Base-by-base conservation (phyloP, 2,797 vertebrate genomes). In the Microctenopoma steveboyesi region DNA sequence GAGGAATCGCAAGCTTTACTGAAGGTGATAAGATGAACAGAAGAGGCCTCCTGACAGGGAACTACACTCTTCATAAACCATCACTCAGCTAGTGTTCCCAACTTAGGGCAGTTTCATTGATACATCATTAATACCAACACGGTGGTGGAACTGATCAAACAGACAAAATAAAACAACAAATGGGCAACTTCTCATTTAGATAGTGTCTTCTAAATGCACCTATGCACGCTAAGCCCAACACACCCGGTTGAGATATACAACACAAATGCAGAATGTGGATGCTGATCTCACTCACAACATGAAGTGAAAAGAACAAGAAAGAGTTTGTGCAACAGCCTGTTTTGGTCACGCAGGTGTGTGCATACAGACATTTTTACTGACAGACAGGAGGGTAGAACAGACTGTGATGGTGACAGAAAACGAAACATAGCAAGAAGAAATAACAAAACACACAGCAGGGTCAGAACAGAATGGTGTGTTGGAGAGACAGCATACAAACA, bases 1-100 rank as follows among this genome's bases (percentile, higher is more conserved):
- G 60, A 86, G 77, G 58, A 88, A 85, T 35, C 85, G 70, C 91
- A 82, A 92, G 89, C 91, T 78, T 90, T 88, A 87, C 71, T 74
- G 76, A 78, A 86, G 70, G 85, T 84, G 81, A 87, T 80, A 62
- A 82, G 78, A 72, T 83, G 76, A 86, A 86, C 49, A 79, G 72
- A 83, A 74, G 51, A 82, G 57, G 46, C 64, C 66, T 69, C 80
- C 76, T 79, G 58, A 83, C 61, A 46, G 65, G 49, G 74, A 85
- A 70, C 74, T 74, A 80, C 57, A 68, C 64, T 61, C 84, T 85
- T 85, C 83, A 58, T 65, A 12, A 81, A 72, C 72, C 74, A 47
- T 87, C 83, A 82, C 69, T 76, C 77, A 85, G 73, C 84, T 88
- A 88, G 84, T 88, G 87, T 90, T 88, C 80, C 88, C 83, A 76